Conservation (phyloP, 2,113 vertebrate genomes). For the Pteruthius melanotis region DNA sequence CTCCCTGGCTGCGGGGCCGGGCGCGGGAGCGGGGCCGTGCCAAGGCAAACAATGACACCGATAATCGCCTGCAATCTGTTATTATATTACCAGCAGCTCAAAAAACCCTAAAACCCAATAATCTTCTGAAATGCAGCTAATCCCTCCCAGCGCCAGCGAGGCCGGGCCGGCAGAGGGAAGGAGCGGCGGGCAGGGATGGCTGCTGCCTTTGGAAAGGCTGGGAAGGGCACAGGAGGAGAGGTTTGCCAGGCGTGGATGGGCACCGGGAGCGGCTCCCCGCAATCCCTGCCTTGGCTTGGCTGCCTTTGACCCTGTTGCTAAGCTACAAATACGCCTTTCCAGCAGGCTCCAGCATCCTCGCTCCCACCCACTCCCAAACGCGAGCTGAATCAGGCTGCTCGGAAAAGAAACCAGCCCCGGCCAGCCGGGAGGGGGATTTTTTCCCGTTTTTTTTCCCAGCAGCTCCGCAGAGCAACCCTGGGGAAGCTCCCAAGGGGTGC, state of each 20-base stretch:
- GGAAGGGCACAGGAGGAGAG: background rate
- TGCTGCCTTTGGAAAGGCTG: background rate
- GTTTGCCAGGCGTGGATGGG: background rate
- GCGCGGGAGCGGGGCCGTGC: background rate
- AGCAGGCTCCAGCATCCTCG: constrained; percentile 34
- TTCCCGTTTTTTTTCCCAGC: background rate
- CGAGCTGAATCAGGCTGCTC: background rate
- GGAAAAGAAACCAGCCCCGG: background rate
- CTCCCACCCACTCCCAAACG: constrained; percentile 24
- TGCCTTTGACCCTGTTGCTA: constrained; percentile 70
- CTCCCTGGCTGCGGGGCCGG: background rate
- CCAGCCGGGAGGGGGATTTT: background rate
- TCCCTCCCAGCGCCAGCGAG: background rate
- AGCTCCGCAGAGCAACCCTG: background rate
- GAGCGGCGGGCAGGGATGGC: background rate
- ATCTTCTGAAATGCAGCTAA: constrained; percentile 47
- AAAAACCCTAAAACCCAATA: constrained; percentile 1
- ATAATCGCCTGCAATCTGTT: background rate
- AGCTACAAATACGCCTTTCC: constrained; percentile 59
- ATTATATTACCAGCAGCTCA: background rate
- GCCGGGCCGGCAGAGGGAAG: background rate
- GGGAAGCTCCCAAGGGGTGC: background rate
- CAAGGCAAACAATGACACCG: constrained; percentile 9
- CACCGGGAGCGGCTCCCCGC: constrained; percentile 14
- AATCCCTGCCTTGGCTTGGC: constrained; percentile 40